Base-by-base conservation (phyloP, 1,140 invertebrate genomes). In the Calliopsis andreniformis region DNA sequence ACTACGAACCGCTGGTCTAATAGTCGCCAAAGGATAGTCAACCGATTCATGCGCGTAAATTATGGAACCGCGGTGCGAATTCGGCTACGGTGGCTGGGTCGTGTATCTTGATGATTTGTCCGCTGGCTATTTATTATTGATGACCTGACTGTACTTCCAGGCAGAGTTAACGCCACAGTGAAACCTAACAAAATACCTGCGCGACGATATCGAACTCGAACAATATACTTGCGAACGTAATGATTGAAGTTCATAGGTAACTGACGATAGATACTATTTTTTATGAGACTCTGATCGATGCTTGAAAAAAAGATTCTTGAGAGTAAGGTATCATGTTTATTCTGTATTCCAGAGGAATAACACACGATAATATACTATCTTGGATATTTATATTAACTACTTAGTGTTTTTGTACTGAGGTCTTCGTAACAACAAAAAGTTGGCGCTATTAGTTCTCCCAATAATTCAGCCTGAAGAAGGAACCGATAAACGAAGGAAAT, bases 91-190 rank as follows among this genome's bases (percentile, higher is more conserved):
- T 58, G 70, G 66, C 51, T 39, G 63, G 62, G 72, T 67, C 82
- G 79, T 82, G 76, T 79, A 83, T 83, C 80, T 82, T 61, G 79
- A 78, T 82, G 76, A 82, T 83, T 83, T 79, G 82, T 83, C 80
- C 82, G 82, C 82, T 70, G 82, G 63, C 80, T 82, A 76, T 83
- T 81, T 79, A 83, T 83, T 80, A 83, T 82, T 64, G 59, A 10
- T 69, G 51, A 83, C 69, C 70, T 80, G 49, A 28, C 63, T 55
- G 68, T 63, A 43, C 51, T 45, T 82, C 72, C 53, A 56, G 61
- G 23, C 18, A 20, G 43, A 66, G 66, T 49, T 64, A 61, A 82
- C 62, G 73, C 63, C 75, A 82, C 80, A 77, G 49, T 66, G 62
- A 72, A 66, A 82, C 43, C 78, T 66, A 58, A 78, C 67, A 61